phyloP scores from a whole-genome alignment of 2,888 invertebrate species.

The Podabrus alpinus region DNA sequence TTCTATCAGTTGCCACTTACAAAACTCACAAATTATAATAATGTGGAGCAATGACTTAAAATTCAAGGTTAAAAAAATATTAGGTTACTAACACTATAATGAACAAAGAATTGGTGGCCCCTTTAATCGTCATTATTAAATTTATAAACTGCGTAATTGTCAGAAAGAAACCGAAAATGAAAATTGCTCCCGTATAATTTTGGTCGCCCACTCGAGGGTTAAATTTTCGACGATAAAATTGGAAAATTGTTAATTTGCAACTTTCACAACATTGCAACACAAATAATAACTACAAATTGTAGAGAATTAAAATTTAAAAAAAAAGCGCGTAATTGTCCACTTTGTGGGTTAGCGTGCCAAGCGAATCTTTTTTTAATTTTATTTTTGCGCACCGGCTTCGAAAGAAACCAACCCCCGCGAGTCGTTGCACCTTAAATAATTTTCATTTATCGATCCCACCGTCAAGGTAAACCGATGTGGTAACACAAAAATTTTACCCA shows the following conservation, averaged over 20 bases:
- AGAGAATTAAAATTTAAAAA: not conserved
- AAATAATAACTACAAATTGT: not conserved
- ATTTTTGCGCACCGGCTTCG: not conserved
- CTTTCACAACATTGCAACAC: not conserved
- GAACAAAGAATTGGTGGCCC: not conserved
- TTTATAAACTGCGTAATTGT: not conserved
- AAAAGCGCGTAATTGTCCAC: not conserved
- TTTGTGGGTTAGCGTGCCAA: not conserved
- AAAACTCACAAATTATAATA: not conserved
- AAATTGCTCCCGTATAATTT: not conserved
- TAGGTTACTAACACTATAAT: constrained; percentile 15
- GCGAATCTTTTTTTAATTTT: not conserved
- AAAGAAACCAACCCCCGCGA: not conserved
- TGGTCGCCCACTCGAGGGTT: not conserved
- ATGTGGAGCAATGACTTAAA: constrained; percentile 15
- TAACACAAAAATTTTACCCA: not conserved
- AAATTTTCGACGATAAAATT: not conserved
- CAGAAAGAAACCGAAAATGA: not conserved
- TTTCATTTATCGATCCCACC: not conserved
- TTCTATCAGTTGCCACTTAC: not conserved
- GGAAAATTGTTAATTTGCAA: not conserved
- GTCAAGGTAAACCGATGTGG: not conserved
- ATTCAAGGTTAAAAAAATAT: constrained; percentile 18
- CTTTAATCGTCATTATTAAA: not conserved
- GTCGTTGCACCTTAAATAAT: not conserved